Conservation (phyloP, 2,888 invertebrate genomes). For the Noctua pronuba region DNA sequence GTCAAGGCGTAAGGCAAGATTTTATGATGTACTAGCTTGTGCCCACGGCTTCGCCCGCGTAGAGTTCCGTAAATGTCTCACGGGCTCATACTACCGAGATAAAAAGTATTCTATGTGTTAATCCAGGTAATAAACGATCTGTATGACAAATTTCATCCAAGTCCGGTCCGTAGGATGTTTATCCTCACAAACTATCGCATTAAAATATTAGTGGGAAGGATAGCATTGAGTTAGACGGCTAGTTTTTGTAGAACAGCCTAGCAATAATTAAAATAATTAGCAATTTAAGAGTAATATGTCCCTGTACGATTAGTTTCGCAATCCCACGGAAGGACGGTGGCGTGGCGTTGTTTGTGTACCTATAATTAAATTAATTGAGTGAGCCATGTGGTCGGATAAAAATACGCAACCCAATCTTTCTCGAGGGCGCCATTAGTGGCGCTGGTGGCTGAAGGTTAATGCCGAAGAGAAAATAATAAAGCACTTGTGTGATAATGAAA, state of each 20-base stretch:
- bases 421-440: conserved; percentile 42
- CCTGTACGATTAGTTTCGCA: conserved; percentile 6
- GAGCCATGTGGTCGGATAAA: conserved; percentile 42
- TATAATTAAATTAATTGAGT: conserved; percentile 57
- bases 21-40: not conserved
- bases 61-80: no score
- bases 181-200: no score
- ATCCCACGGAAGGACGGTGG: not conserved
- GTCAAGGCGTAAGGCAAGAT: not conserved
- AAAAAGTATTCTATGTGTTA: no score
- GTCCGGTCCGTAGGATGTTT: no score
- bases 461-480: conserved; percentile 30
- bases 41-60: not conserved
- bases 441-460: conserved; percentile 30
- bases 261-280: conserved; percentile 41
- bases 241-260: not conserved
- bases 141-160: no score
- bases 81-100: no score
- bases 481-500: conserved; percentile 16
- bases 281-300: not conserved
- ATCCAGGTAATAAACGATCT: no score
- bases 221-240: not conserved
- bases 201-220: no score
- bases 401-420: conserved; percentile 49
- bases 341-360: conserved; percentile 33